These are phyloP conservation scores for Acrossocheilus wenchowensis DNA, from an alignment of 2,797 vertebrate species.

Conservation along the genomic window DNA sequence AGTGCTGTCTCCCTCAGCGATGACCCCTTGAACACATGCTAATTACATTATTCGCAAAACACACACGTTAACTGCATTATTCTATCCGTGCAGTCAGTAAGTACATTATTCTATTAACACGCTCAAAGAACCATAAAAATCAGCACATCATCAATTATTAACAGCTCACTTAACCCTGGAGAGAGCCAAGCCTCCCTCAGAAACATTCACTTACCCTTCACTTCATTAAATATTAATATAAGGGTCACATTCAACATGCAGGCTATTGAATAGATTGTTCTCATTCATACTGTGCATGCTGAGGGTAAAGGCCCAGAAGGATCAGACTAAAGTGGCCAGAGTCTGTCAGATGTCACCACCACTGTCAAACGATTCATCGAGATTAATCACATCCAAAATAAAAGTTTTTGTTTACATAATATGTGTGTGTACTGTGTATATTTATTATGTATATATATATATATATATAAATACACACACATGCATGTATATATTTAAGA, in stretches of 20 bases:
- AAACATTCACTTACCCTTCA: constrained; percentile 71
- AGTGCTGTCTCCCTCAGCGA: constrained; percentile 7
- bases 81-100: constrained; percentile 60
- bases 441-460: too few relatives aligned
- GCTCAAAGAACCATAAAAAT: constrained; percentile 58
- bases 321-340: not conserved
- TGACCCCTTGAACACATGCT: constrained; percentile 33
- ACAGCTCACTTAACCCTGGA: constrained; percentile 61
- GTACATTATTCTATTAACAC: constrained; percentile 62
- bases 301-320: constrained; percentile 18
- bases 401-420: too few relatives aligned
- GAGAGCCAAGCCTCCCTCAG: constrained; percentile 57
- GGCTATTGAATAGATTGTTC: constrained; percentile 57
- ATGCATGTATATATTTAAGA: too few relatives aligned
- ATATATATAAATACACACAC: too few relatives aligned
- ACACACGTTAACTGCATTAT: constrained; percentile 62
- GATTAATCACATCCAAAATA: too few relatives aligned
- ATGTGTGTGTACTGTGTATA: too few relatives aligned
- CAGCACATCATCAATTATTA: constrained; percentile 64
- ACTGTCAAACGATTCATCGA: too few relatives aligned
- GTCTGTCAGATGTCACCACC: not conserved
- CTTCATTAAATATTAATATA: constrained; percentile 82
- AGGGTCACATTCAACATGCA: constrained; percentile 78
- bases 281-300: constrained; percentile 32
- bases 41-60: constrained; percentile 55